Conservation (phyloP, 2,888 invertebrate species). For the Meiosimyza platycephala region DNA sequence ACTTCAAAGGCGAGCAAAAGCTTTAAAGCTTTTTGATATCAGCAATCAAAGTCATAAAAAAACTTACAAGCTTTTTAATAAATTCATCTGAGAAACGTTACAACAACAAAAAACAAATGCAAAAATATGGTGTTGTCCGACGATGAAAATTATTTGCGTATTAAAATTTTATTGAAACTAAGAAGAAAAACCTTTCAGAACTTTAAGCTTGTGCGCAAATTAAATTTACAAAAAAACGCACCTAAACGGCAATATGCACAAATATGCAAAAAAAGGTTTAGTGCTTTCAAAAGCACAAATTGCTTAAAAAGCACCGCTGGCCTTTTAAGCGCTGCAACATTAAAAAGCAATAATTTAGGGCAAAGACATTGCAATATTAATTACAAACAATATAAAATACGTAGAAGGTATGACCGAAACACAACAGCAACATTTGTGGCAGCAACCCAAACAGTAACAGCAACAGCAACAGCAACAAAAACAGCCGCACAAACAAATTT, state of each 20-base stretch:
- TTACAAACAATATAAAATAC: conserved; percentile 42
- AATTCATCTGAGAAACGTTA: no score
- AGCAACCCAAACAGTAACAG: background rate
- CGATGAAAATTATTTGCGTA: conserved; percentile 33
- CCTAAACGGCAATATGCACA: conserved; percentile 11
- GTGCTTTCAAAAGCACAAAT: background rate
- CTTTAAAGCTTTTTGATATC: background rate
- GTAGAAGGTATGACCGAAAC: conserved; percentile 22
- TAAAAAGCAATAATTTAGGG: conserved; percentile 15
- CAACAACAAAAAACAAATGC: conserved; percentile 32
- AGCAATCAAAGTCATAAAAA: no score
- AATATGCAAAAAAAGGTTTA: background rate
- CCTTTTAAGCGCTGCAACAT: background rate
- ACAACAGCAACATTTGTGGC: background rate
- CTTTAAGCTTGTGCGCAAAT: conserved; percentile 25
- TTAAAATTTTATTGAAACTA: conserved; percentile 33
- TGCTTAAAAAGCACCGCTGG: conserved; percentile 14
- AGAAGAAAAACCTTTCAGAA: conserved; percentile 36
- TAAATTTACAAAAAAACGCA: background rate
- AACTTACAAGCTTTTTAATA: background rate
- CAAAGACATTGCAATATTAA: conserved; percentile 39
- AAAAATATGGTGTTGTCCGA: conserved; percentile 37
- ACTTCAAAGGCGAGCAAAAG: background rate
- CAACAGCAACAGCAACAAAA: background rate
- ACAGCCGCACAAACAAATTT: background rate